phyloP scores from a whole-genome alignment of 2,888 invertebrate species.

The Oeneis ivallda region DNA sequence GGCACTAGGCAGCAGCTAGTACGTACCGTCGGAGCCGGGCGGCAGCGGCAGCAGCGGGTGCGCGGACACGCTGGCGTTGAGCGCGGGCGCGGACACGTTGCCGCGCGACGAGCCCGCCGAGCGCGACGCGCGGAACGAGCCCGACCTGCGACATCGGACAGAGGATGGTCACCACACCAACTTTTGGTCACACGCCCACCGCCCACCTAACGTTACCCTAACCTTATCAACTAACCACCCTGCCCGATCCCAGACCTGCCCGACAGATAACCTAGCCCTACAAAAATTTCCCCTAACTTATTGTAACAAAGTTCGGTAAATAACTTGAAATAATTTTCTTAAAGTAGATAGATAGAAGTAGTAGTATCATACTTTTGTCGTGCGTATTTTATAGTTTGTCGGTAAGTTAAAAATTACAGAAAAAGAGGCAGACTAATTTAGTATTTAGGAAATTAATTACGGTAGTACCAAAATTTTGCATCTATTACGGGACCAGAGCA shows the following conservation, averaged over 20 bases:
- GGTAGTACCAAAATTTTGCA: background rate
- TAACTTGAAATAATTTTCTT: background rate
- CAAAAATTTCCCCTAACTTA: background rate
- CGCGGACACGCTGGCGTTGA: conserved; percentile 94
- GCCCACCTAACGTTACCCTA: background rate
- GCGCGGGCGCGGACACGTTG: conserved; percentile 84
- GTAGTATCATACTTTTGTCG: too few species aligned
- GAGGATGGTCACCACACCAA: conserved; percentile 76
- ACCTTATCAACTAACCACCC: background rate
- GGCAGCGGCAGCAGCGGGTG: conserved; percentile 96
- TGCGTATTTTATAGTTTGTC: background rate
- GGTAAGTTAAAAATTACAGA: background rate
- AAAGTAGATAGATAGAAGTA: too few species aligned
- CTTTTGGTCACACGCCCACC: conserved; percentile 57
- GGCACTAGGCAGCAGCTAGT: conserved; percentile 29
- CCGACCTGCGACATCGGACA: conserved; percentile 90
- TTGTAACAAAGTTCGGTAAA: background rate
- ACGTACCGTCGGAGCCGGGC: conserved; percentile 83
- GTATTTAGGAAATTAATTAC: background rate
- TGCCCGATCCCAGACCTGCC: too few species aligned
- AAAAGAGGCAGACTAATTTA: too few species aligned
- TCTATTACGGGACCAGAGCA: background rate
- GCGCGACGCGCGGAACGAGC: conserved; percentile 94
- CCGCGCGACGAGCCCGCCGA: conserved; percentile 91
- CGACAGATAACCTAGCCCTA: background rate